A percentile compares a stretch with the other conserved stretches of the same genome.
phyloP scores from a whole-genome alignment of 2,797 vertebrate species.

The Diceros bicornis region DNA sequence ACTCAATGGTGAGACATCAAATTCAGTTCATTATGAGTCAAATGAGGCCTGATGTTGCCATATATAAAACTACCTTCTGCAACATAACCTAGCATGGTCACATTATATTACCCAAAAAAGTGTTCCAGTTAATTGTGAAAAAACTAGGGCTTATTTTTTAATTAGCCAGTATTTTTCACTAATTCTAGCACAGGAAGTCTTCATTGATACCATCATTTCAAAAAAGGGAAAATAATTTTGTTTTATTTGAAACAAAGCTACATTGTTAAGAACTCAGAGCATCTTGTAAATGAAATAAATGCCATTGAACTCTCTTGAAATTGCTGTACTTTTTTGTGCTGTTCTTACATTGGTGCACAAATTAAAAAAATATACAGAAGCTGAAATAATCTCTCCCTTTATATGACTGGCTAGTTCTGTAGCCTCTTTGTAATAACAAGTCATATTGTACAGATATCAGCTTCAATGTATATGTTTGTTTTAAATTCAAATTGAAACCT shows the following conservation, averaged over 20 bases:
- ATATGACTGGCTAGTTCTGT: too few species aligned
- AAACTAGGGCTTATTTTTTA: conserved; percentile 62
- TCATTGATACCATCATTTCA: conserved; percentile 71
- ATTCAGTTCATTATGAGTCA: conserved; percentile 76
- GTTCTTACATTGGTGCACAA: too few species aligned
- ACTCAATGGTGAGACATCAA: conserved; percentile 77
- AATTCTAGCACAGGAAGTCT: conserved; percentile 78
- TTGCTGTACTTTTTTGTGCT: too few species aligned
- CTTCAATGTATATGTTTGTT: too few species aligned
- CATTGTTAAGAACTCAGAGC: conserved; percentile 7
- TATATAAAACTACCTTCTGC: conserved; percentile 70
- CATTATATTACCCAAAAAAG: conserved; percentile 65
- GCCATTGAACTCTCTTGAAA: not conserved
- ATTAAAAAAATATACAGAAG: too few species aligned
- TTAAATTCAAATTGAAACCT: too few species aligned
- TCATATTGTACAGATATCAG: too few species aligned
- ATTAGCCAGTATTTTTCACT: conserved; percentile 77
- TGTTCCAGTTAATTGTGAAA: conserved; percentile 70
- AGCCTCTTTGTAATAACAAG: too few species aligned
- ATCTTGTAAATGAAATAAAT: conserved; percentile 67
- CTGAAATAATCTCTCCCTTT: too few species aligned
- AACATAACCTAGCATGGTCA: conserved; percentile 11
- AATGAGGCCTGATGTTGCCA: conserved; percentile 72
- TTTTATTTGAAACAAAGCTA: conserved; percentile 55
- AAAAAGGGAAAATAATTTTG: conserved; percentile 71